Conservation (phyloP, 2,113 vertebrate species). For the Emberiza fucata region DNA sequence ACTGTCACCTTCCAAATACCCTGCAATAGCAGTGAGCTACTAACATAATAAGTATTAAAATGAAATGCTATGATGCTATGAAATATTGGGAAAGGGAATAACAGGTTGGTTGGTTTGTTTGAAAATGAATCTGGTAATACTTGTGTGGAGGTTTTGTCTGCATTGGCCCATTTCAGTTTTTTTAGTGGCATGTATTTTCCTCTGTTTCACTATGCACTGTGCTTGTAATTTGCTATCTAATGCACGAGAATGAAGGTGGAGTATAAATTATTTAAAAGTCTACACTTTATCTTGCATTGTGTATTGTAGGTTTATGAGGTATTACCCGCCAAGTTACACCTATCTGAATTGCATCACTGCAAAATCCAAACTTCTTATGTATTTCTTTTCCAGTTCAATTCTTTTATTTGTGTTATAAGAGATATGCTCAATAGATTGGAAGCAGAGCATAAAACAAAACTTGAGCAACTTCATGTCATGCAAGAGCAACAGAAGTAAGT, state of each 20-base stretch:
- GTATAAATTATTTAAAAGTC: not conserved
- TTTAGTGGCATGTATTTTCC: not conserved
- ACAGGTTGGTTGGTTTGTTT: not conserved
- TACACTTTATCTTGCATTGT: not conserved
- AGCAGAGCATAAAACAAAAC: slow-evolving; percentile 94
- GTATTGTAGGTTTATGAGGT: not conserved
- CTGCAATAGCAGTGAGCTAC: not conserved
- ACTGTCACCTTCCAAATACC: not conserved
- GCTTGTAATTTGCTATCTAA: not conserved
- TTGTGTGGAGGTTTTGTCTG: not conserved
- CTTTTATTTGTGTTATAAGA: slow-evolving; percentile 95
- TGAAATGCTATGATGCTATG: not conserved
- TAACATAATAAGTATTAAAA: not conserved
- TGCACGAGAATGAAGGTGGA: not conserved
- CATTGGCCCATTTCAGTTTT: not conserved
- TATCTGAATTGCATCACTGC: not conserved
- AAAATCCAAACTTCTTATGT: not conserved
- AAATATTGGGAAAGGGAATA: not conserved
- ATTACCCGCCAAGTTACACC: not conserved
- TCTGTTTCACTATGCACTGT: not conserved
- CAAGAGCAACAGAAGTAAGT: slow-evolving; percentile 96
- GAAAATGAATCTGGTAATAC: not conserved
- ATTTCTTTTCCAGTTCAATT: slow-evolving; percentile 90
- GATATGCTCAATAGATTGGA: slow-evolving; percentile 96
- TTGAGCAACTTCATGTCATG: slow-evolving; percentile 96